Base-by-base conservation (phyloP, 2,888 invertebrate species). In the Drosophila atripex region DNA sequence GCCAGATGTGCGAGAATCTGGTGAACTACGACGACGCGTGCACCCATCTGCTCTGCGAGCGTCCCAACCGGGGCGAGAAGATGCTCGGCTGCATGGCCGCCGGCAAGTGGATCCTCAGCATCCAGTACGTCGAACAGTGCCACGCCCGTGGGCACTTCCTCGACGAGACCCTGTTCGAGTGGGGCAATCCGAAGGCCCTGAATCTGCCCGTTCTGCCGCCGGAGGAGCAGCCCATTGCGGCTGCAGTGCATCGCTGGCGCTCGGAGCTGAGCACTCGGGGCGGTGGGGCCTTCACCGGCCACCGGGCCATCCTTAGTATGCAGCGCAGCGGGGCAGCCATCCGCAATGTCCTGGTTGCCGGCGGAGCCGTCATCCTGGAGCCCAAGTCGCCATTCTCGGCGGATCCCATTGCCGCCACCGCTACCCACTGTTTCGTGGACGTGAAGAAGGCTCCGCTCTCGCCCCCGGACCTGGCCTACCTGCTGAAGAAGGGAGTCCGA, bases 51-150 rank as follows among this genome's bases (percentile, higher is more conserved):
- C 92, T 98, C 30, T 95, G 96, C 77, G 93, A 94, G 46, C 94
- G 94, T 84, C 94, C 95, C 0, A 93, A 93, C 8, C 94, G 97
- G 63, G 97, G 96, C 88, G 98, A 98, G 92, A 98, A 98, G 92
- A 94, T 96, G 92, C 92, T 98, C 25, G 95, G 96, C 0, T 95
- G 95, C 64, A 94, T 98, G 68, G 97, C 98, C 0, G 93, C 96
- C 0, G 98, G 98, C 16, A 95, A 96, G 82, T 98, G 97, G 97
- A 93, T 98, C 11, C 91, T 98, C n/a, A 96, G 96, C 80, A 93
- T 94, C 1, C 93, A 94, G 0, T 98, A 97, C 86, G 91, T 98
- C 1, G 93, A 94, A 5, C 93, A 95, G 47, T 96, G 95, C 58
- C 91, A 93, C 8, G 92, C 88, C 3, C 78, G 86, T 11, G 89